A percentile compares a stretch with the other conserved stretches of the same genome.
These are phyloP conservation scores for Geopemphigus sp. DNA, from an alignment of 1,140 invertebrate genomes.

Conservation along the genomic window DNA sequence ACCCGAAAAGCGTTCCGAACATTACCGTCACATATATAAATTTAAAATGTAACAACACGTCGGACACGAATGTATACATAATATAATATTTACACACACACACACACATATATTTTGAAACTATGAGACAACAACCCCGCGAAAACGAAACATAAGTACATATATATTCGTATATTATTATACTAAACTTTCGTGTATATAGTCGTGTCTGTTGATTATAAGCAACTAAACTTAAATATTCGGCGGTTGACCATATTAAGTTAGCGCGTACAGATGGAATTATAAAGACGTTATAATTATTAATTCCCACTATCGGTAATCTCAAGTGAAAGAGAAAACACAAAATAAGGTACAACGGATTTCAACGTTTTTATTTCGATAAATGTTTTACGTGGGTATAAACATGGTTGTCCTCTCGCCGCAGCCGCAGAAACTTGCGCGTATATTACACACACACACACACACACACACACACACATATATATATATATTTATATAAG, in stretches of 20 bases:
- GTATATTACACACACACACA: not conserved
- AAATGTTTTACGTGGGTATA: constrained; percentile 48
- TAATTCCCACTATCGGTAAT: not conserved
- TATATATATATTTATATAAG: not conserved
- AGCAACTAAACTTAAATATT: constrained; percentile 20
- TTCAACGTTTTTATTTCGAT: constrained; percentile 32
- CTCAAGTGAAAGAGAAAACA: not conserved
- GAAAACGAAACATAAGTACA: not conserved
- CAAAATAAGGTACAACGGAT: constrained; percentile 30
- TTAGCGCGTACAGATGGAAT: not conserved
- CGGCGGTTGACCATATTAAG: too few species aligned
- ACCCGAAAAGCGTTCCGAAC: too few species aligned
- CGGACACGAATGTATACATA: not conserved
- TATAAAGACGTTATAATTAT: constrained; percentile 12
- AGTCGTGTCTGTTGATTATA: constrained; percentile 8
- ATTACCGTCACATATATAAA: not conserved
- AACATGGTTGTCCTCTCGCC: constrained; percentile 28
- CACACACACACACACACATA: too few species aligned
- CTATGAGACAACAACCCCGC: not conserved
- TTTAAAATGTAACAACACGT: not conserved
- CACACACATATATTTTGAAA: too few species aligned
- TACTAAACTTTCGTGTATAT: not conserved
- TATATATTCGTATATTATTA: not conserved
- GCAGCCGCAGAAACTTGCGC: not conserved
- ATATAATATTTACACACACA: too few species aligned